A percentile compares a stretch with the other conserved stretches of the same genome.
Conservation (phyloP, 2,888 invertebrate genomes). For the Craniophora ligustri region DNA sequence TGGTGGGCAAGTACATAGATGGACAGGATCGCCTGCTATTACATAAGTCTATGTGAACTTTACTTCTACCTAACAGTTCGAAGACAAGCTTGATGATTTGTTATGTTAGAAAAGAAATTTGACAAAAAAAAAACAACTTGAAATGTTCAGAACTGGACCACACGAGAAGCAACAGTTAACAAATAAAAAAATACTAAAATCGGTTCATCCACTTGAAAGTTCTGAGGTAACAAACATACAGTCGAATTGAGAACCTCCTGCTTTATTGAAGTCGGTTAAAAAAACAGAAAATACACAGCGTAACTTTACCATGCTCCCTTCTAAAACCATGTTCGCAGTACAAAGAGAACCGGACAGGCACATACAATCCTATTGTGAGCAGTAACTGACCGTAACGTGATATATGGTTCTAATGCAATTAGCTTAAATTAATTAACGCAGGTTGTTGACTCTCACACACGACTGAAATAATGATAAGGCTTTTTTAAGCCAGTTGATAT, state of each 20-base stretch:
- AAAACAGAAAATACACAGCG: neutral
- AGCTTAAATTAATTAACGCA: constrained; percentile 45
- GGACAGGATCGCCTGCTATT: too few species aligned
- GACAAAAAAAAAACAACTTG: neutral
- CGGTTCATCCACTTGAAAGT: too few species aligned
- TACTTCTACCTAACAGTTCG: too few species aligned
- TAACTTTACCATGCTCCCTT: neutral
- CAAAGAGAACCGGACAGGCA: constrained; percentile 36
- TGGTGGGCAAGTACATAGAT: too few species aligned
- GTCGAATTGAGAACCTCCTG: too few species aligned
- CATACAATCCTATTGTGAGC: constrained; percentile 53
- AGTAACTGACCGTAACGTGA: constrained; percentile 51
- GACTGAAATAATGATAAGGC: constrained; percentile 31
- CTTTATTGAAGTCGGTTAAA: too few species aligned
- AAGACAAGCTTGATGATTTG: neutral
- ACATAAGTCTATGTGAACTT: too few species aligned
- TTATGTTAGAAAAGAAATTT: neutral
- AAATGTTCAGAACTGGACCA: neutral
- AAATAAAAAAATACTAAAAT: too few species aligned
- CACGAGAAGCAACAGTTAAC: too few species aligned
- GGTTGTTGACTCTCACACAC: constrained; percentile 50
- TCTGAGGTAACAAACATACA: too few species aligned
- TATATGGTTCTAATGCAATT: constrained; percentile 48
- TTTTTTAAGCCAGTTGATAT: constrained; percentile 12
- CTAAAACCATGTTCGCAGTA: constrained; percentile 19